Conservation (phyloP, 1,140 invertebrate genomes). For the Teleogryllus occipitalis region DNA sequence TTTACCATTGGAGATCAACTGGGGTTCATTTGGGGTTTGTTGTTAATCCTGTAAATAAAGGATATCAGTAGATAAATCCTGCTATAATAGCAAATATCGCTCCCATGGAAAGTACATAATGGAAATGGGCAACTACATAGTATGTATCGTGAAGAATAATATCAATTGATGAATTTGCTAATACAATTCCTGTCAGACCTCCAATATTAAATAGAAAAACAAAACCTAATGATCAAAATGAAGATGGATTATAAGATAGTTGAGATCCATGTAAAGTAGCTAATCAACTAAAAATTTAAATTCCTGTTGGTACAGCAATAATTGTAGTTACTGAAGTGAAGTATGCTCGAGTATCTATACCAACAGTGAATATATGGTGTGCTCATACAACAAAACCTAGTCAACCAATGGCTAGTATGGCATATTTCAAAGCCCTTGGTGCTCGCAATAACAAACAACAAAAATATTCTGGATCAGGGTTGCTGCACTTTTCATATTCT, state of each 20-base stretch:
- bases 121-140: not conserved
- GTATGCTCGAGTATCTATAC: not conserved
- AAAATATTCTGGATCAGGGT: too few species aligned
- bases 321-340: not conserved
- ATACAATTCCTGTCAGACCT: not conserved
- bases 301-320: not conserved
- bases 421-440: too few species aligned
- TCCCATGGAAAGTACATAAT: not conserved
- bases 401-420: not conserved
- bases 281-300: not conserved
- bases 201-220: not conserved
- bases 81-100: not conserved
- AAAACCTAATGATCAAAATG: not conserved
- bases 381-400: not conserved
- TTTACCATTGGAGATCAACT: too few species aligned
- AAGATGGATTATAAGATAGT: not conserved
- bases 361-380: not conserved
- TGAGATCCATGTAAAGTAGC: not conserved
- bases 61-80: not conserved
- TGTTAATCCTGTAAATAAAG: not conserved
- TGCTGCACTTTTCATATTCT: too few species aligned
- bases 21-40: not conserved
- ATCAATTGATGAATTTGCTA: not conserved
- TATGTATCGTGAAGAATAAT: not conserved
- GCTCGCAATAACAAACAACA: too few species aligned